Evolutionary conservation across 2,797 vertebrate species (phyloP).

Genomic region (Parambassis ranga): DNA sequence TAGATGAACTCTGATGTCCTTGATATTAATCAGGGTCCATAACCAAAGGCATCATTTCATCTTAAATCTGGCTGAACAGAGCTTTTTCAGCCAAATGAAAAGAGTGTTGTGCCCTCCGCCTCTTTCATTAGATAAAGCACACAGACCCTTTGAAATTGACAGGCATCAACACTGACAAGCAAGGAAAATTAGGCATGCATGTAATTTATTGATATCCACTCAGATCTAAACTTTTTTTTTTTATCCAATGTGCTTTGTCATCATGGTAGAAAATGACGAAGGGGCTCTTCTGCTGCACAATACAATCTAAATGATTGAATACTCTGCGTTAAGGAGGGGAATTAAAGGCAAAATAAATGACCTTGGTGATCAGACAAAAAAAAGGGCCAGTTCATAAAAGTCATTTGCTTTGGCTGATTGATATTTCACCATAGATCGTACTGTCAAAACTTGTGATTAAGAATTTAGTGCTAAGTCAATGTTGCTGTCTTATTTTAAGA

Average conservation of each 20-base stretch:
- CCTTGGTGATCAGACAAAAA: slow-evolving; percentile 55
- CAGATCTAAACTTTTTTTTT: slow-evolving; percentile 52
- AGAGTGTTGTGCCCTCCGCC: slow-evolving; percentile 50
- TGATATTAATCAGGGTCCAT: slow-evolving; percentile 73
- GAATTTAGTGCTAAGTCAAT: slow-evolving; percentile 88
- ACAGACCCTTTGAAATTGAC: slow-evolving; percentile 60
- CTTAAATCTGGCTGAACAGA: slow-evolving; percentile 70
- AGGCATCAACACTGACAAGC: slow-evolving; percentile 65
- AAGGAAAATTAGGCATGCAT: slow-evolving; percentile 66
- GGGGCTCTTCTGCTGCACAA: slow-evolving; percentile 16
- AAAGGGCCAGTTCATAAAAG: slow-evolving; percentile 60
- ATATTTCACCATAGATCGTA: slow-evolving; percentile 76
- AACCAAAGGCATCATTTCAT: slow-evolving; percentile 78
- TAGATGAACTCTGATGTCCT: slow-evolving; percentile 73
- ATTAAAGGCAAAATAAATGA: slow-evolving; percentile 67
- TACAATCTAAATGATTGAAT: slow-evolving; percentile 69
- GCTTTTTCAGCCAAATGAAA: slow-evolving; percentile 68
- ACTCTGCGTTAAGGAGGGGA: slow-evolving; percentile 44
- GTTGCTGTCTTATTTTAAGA: slow-evolving; percentile 81
- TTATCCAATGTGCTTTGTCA: slow-evolving; percentile 39
- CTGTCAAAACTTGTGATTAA: slow-evolving; percentile 84
- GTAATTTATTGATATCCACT: slow-evolving; percentile 71
- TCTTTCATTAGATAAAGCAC: slow-evolving; percentile 78
- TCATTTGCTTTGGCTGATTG: slow-evolving; percentile 69
- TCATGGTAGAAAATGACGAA: slow-evolving; percentile 23